Evolutionary conservation across 2,797 vertebrate genomes (phyloP), one percentile per base, ranked within the genome.

Genomic region (Hippopotamyrus pictus): DNA sequence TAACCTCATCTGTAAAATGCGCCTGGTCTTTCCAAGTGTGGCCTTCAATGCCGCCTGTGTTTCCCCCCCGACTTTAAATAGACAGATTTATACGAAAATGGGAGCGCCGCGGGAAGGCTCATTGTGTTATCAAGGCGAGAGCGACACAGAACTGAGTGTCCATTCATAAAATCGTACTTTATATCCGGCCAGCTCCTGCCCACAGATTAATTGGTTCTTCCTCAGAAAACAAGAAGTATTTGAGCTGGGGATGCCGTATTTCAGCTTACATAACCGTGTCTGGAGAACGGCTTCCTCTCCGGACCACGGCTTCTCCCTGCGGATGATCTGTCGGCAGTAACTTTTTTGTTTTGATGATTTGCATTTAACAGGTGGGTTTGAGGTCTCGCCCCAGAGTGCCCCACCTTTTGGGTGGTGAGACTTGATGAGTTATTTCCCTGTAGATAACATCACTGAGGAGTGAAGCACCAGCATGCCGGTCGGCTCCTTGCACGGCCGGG

Each of bases 11-110:
- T 96, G 94, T 93, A 93, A 94, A 96, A 95, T 92, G 90, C 92
- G 95, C 94, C 91, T 73, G 69, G 87, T 76, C 90, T 93, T 92
- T 94, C 93, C 92, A 93, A 89, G 92, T 92, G 93, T 92, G 93
- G 76, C 90, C 92, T 94, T 96, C 94, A 96, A 94, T 95, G 94
- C 90, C 91, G 92, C 94, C 95, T 95, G 94, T 95, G 94, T 93
- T 14, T 93, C 92, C 88, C 93, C 25, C 33, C 37, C 33, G 92
- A 92, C 95, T 96, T 96, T 95, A 95, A 96, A 96, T 95, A 95
- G 94, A 94, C 90, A 91, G 93, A 94, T 94, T 94, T 94, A 94
- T 94, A 94, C 93, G 90, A 53, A 94, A 94, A 93, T 90, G 93
- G 92, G 90, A 92, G 92, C 94, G 83, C 92, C 90, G 92, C 91